phyloP scores from a whole-genome alignment of 2,113 vertebrate genomes.

The Carollia perspicillata region DNA sequence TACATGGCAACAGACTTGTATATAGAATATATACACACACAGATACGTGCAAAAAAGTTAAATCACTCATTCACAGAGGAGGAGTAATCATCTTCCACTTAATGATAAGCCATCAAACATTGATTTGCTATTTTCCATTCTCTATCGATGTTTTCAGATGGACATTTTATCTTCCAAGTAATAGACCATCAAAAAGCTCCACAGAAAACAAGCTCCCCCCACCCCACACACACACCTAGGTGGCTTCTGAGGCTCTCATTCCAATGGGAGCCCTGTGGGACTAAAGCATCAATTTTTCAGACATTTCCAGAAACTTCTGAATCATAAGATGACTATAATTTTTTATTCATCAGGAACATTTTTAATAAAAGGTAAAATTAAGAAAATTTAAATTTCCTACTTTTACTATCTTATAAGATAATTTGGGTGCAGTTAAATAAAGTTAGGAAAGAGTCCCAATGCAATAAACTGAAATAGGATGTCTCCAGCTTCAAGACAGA shows the following conservation, averaged over 20 bases:
- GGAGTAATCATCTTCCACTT: background rate
- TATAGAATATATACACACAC: background rate
- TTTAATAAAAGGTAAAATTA: background rate
- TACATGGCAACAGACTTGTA: background rate
- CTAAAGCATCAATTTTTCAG: background rate
- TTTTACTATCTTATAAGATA: background rate
- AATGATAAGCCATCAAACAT: background rate
- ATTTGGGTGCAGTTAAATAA: background rate
- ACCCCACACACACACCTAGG: rapidly evolving
- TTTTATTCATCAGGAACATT: background rate
- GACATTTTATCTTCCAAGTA: background rate
- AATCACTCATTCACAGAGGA: background rate
- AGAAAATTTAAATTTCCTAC: background rate
- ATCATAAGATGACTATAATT: background rate
- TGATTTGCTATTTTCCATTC: background rate
- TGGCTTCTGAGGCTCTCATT: background rate
- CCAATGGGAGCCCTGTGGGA: background rate
- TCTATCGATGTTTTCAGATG: background rate
- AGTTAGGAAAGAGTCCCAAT: background rate
- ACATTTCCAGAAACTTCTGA: background rate
- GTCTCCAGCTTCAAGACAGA: background rate
- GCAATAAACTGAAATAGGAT: background rate
- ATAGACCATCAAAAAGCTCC: background rate
- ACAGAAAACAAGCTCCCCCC: background rate
- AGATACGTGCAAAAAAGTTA: background rate